phyloP scores from a whole-genome alignment of 2,113 vertebrate genomes.

The Rafetus swinhoei region DNA sequence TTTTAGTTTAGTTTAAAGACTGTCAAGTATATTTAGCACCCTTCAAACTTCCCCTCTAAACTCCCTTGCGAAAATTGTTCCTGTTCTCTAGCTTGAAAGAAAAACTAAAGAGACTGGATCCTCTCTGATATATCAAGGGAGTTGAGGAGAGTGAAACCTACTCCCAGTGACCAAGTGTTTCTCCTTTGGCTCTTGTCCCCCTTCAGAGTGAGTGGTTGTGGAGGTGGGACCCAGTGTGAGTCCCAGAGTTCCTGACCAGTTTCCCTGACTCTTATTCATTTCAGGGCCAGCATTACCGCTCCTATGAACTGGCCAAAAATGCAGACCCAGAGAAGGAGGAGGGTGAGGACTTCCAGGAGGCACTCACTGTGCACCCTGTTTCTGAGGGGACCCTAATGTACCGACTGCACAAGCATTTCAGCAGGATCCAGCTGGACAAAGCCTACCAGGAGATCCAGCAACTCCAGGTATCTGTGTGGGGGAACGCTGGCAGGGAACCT shows the following conservation, averaged over 20 bases:
- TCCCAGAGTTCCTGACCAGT: fast-evolving
- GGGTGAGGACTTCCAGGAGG: constrained; percentile 84
- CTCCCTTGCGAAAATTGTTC: too few species aligned
- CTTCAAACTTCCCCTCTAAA: too few species aligned
- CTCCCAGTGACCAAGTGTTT: fast-evolving
- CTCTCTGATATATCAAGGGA: neutral
- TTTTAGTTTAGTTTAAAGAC: too few species aligned
- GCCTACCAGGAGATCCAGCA: constrained; percentile 92
- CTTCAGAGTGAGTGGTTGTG: neutral
- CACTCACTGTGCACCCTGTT: constrained; percentile 91
- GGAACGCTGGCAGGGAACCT: too few species aligned
- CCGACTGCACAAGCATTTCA: constrained; percentile 92
- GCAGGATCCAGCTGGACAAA: constrained; percentile 89
- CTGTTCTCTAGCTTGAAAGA: neutral
- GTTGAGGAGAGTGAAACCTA: neutral
- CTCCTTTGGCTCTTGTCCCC: neutral
- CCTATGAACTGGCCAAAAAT: constrained; percentile 93
- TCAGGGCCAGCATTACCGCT: constrained; percentile 90
- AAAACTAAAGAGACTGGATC: neutral
- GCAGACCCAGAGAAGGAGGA: constrained; percentile 90
- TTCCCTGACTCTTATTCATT: neutral
- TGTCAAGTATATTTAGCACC: too few species aligned
- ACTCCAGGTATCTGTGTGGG: constrained; percentile 85
- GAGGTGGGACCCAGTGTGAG: neutral
- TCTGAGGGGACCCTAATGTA: constrained; percentile 92